A percentile compares a stretch with the other conserved stretches of the same genome.
These are phyloP conservation scores for Linnaemya vulpina DNA, from an alignment of 2,888 invertebrate genomes.

Conservation along the genomic window DNA sequence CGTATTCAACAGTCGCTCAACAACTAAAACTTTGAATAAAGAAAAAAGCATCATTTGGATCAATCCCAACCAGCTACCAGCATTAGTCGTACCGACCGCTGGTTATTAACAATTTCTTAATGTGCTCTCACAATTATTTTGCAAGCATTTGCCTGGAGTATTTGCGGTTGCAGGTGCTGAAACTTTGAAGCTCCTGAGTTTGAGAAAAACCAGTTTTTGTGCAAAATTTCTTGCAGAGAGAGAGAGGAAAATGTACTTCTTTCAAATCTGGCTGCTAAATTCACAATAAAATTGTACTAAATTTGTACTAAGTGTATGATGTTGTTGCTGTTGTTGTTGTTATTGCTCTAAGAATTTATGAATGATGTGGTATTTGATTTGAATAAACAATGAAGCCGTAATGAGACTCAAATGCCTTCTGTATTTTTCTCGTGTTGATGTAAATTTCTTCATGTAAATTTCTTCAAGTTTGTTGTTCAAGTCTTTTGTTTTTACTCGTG, in stretches of 20 bases:
- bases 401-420: not conserved
- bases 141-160: constrained; percentile 1
- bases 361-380: constrained; percentile 44
- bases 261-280: constrained; percentile 8
- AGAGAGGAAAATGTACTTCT: not conserved
- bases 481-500: constrained; percentile 50
- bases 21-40: constrained; percentile 62
- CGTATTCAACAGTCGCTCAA: constrained; percentile 61
- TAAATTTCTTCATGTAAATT: constrained; percentile 32
- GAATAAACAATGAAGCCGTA: not conserved
- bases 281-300: not conserved
- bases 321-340: not conserved
- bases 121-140: not conserved
- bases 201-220: constrained; percentile 51
- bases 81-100: not conserved
- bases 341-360: constrained; percentile 49
- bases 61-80: constrained; percentile 36
- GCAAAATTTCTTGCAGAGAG: constrained; percentile 37
- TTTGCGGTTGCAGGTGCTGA: constrained; percentile 60
- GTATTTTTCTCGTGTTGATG: not conserved
- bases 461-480: constrained; percentile 51
- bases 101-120: not conserved
- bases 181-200: constrained; percentile 31
- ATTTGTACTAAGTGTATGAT: constrained; percentile 57
- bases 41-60: constrained; percentile 68